phyloP scores from a whole-genome alignment of 2,888 invertebrate species.

The Syritta pipiens region DNA sequence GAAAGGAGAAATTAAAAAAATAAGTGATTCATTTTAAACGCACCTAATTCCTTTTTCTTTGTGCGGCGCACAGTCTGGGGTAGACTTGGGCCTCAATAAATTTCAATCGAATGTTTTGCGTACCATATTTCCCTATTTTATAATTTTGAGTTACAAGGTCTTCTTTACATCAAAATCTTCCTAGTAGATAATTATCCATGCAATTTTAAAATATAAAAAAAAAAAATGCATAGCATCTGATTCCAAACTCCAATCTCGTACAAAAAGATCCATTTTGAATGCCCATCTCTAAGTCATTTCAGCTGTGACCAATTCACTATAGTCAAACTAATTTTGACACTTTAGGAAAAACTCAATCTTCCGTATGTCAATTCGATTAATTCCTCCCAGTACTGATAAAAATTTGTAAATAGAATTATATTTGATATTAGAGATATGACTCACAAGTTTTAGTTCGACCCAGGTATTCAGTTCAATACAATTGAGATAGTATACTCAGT shows the following conservation, averaged over 20 bases:
- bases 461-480: background rate
- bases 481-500: background rate
- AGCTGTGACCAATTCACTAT: constrained; percentile 16
- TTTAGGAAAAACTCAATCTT: background rate
- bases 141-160: too few relatives aligned
- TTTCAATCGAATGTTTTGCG: too few relatives aligned
- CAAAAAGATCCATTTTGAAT: background rate
- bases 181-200: too few relatives aligned
- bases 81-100: background rate
- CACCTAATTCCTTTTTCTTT: too few relatives aligned
- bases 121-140: too few relatives aligned
- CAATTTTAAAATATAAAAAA: background rate
- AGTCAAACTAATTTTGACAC: background rate
- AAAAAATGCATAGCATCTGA: background rate
- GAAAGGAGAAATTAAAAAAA: too few relatives aligned
- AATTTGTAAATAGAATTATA: constrained; percentile 26
- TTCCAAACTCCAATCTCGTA: background rate
- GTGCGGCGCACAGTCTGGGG: too few relatives aligned
- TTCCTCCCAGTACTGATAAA: constrained; percentile 2
- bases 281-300: background rate
- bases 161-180: too few relatives aligned
- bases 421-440: constrained; percentile 29
- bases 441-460: constrained; percentile 18
- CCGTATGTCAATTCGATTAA: background rate
- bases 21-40: too few relatives aligned